These are phyloP conservation scores for Metaphire vulgaris DNA, from an alignment of 1,140 invertebrate genomes.

Conservation along the genomic window DNA sequence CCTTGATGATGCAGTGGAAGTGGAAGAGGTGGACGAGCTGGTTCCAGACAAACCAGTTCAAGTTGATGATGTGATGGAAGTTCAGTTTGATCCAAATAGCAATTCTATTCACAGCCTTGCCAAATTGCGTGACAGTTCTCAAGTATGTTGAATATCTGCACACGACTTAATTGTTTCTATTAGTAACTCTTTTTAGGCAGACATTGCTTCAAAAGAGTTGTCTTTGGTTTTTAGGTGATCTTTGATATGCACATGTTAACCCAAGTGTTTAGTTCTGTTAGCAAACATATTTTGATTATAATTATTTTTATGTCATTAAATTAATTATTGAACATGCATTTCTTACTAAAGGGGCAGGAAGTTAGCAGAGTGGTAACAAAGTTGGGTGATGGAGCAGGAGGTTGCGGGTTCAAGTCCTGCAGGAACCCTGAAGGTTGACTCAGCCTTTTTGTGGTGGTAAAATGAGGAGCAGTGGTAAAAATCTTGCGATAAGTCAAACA, in stretches of 20 bases:
- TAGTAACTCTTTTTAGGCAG: too few relatives aligned
- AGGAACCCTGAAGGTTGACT: too few relatives aligned
- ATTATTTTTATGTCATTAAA: not conserved
- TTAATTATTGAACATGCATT: constrained; percentile 25
- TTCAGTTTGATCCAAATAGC: constrained; percentile 56
- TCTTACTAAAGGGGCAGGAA: too few relatives aligned
- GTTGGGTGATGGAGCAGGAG: too few relatives aligned
- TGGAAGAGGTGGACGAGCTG: constrained; percentile 53
- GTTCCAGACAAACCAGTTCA: constrained; percentile 42
- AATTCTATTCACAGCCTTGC: constrained; percentile 73
- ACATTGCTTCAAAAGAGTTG: too few relatives aligned
- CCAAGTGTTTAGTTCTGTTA: not conserved
- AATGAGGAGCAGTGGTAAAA: too few relatives aligned
- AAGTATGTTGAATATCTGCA: constrained; percentile 33
- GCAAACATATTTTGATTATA: not conserved
- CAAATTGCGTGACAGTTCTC: constrained; percentile 65
- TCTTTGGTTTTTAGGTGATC: not conserved
- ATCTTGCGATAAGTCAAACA: too few relatives aligned
- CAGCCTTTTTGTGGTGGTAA: too few relatives aligned
- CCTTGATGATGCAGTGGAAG: constrained; percentile 77
- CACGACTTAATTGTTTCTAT: not conserved
- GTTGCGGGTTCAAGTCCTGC: too few relatives aligned
- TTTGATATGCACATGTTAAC: not conserved
- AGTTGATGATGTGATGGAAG: constrained; percentile 44
- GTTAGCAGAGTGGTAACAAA: too few relatives aligned